Evolutionary conservation across 2,888 invertebrate species (phyloP).

Genomic region (Hartigia nigra): DNA sequence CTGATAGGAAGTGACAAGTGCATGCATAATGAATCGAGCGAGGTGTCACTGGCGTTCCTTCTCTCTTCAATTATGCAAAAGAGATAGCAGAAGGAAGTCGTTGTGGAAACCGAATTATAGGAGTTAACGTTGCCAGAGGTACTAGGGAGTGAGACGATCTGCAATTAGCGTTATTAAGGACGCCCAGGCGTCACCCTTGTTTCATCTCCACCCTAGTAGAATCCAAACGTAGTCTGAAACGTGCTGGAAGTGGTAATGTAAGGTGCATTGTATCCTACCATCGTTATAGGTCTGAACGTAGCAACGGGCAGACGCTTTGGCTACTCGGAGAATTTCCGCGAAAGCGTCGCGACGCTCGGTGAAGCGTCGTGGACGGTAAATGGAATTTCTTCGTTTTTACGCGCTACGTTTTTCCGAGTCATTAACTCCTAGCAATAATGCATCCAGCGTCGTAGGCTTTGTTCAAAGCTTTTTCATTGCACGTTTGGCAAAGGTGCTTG

Average conservation of each 20-base stretch:
- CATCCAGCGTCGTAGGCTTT: neutral
- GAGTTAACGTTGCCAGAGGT: conserved; percentile 27
- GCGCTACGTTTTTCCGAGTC: neutral
- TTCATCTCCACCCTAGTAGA: conserved; percentile 12
- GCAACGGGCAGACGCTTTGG: neutral
- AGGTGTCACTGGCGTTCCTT: neutral
- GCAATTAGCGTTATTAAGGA: conserved; percentile 46
- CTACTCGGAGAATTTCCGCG: neutral
- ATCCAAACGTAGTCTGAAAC: neutral
- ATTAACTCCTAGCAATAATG: neutral
- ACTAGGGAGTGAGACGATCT: conserved; percentile 25
- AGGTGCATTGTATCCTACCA: neutral
- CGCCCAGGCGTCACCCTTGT: conserved; percentile 29
- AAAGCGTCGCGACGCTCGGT: neutral
- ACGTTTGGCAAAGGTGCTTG: too few relatives aligned
- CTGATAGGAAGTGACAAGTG: neutral
- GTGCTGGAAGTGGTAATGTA: neutral
- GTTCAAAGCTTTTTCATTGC: neutral
- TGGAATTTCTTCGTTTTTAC: neutral
- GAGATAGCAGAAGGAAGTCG: neutral
- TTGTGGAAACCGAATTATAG: conserved; percentile 29
- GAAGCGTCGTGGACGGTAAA: neutral
- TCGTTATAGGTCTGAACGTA: neutral
- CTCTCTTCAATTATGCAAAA: neutral
- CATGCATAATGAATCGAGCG: neutral